Evolutionary conservation across 2,888 invertebrate species (phyloP).

Genomic region (Clivina fossor): DNA sequence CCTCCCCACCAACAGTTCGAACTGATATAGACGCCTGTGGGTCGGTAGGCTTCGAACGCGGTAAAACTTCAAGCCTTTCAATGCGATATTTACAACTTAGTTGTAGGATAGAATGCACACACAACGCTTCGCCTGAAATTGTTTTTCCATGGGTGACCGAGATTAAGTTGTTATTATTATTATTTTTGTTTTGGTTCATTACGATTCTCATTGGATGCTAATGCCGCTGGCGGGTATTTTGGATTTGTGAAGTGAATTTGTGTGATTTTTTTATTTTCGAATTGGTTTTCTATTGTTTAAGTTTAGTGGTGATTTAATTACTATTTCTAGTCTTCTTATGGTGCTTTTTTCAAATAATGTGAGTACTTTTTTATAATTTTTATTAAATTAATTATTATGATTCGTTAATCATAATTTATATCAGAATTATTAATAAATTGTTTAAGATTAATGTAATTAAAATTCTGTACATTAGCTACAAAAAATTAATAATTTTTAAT

Average conservation of each 20-base stretch:
- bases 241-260: constrained; percentile 5
- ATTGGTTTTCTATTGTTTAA: not conserved
- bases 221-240: not conserved
- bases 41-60: constrained; percentile 20
- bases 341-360: not conserved
- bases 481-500: too few relatives aligned
- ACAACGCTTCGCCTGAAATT: constrained; percentile 25
- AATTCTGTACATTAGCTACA: too few relatives aligned
- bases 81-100: constrained; percentile 34
- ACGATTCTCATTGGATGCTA: not conserved
- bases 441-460: too few relatives aligned
- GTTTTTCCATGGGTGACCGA: constrained; percentile 19
- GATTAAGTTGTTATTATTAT: constrained; percentile 15
- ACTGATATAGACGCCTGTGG: constrained; percentile 18
- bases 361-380: not conserved
- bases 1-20: constrained; percentile 8
- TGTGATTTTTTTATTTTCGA: not conserved
- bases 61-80: constrained; percentile 34
- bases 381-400: too few relatives aligned
- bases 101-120: constrained; percentile 29
- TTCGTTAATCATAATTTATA: too few relatives aligned
- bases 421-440: too few relatives aligned
- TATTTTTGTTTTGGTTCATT: constrained; percentile 7
- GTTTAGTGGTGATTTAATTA: not conserved
- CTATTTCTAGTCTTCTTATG: not conserved